Conservation (phyloP, 2,888 invertebrate genomes). For the Lamellibrachia columna region DNA sequence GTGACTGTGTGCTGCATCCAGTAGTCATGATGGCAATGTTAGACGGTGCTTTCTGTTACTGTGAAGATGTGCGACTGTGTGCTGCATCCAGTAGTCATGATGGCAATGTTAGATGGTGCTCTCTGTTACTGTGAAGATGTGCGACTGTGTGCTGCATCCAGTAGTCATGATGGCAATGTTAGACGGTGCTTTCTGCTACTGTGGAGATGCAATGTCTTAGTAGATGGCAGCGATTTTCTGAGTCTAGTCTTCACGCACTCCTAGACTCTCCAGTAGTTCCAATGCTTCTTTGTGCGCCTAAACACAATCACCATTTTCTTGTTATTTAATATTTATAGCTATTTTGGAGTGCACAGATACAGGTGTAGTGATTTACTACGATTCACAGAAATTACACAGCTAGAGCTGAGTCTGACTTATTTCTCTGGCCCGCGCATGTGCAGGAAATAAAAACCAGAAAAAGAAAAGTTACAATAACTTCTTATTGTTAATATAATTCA, state of each 20-base stretch:
- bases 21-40: too few relatives aligned
- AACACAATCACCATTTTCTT: slow-evolving; percentile 21
- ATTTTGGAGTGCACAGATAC: too few relatives aligned
- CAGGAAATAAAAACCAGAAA: not conserved
- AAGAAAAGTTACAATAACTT: not conserved
- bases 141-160: not conserved
- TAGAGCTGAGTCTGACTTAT: not conserved
- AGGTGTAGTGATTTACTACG: not conserved
- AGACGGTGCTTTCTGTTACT: too few relatives aligned
- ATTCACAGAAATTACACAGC: slow-evolving; percentile 8
- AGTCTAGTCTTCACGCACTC: not conserved
- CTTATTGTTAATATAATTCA: too few relatives aligned
- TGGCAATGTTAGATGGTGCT: too few relatives aligned
- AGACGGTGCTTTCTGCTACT: not conserved
- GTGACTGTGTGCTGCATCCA: too few relatives aligned
- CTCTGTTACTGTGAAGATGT: too few relatives aligned
- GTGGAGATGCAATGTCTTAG: too few relatives aligned
- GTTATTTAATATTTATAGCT: not conserved
- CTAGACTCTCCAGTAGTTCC: slow-evolving; percentile 42
- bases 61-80: too few relatives aligned
- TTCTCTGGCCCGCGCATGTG: not conserved
- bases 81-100: too few relatives aligned
- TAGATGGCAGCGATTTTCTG: not conserved
- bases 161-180: not conserved
- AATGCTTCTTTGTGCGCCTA: slow-evolving; percentile 51